Percentiles rank a stretch among this genome's conserved stretches.
Conservation (phyloP, 2,113 vertebrate genomes). For the Chelonoidis abingdonii region DNA sequence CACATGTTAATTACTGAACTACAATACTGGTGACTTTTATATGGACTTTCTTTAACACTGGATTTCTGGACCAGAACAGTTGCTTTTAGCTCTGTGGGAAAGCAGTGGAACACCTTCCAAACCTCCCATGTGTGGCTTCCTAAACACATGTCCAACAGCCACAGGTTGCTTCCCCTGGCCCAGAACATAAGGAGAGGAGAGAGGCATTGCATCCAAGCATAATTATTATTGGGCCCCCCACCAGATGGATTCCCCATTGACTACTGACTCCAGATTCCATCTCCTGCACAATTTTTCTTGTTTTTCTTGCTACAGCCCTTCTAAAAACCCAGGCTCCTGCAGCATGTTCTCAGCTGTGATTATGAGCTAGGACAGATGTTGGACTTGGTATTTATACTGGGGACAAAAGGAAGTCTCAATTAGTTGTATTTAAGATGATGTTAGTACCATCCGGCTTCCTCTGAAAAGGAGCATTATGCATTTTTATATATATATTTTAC, state of each 20-base stretch:
- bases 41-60: background rate
- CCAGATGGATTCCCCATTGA: background rate
- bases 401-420: background rate
- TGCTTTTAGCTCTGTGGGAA: background rate
- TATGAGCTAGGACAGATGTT: background rate
- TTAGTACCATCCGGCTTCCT: background rate
- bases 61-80: fast-evolving
- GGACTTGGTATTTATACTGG: background rate
- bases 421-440: background rate
- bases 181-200: background rate
- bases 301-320: background rate
- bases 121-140: background rate
- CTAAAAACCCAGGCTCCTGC: background rate
- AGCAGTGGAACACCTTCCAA: background rate
- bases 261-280: background rate
- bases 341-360: background rate
- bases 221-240: too few relatives aligned
- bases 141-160: background rate
- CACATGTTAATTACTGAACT: background rate
- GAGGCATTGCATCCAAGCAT: background rate
- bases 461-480: background rate
- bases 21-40: background rate
- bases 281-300: background rate
- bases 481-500: background rate
- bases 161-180: fast-evolving